phyloP scores from a whole-genome alignment of 1,140 invertebrate species.

The Chlorops oryzae region DNA sequence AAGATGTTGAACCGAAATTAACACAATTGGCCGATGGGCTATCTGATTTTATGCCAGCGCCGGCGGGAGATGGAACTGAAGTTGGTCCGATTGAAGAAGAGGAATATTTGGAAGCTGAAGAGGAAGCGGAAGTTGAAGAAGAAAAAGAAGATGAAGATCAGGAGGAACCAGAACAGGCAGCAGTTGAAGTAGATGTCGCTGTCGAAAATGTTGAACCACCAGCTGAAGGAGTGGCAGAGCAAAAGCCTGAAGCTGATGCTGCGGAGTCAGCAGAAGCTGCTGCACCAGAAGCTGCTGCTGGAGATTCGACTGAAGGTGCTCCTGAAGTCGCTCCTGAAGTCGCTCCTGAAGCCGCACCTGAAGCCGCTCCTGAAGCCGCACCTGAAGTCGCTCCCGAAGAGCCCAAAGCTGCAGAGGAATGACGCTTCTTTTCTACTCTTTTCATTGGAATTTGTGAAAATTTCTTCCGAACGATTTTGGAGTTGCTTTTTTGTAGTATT shows the following conservation, averaged over 20 bases:
- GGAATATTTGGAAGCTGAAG: slow-evolving; percentile 8
- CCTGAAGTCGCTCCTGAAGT: background rate
- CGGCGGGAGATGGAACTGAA: slow-evolving; percentile 18
- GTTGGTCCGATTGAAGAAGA: slow-evolving; percentile 21
- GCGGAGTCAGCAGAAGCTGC: background rate
- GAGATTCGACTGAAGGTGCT: too few relatives aligned
- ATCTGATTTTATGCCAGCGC: too few relatives aligned
- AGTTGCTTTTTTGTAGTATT: too few relatives aligned
- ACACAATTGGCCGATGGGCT: slow-evolving; percentile 10
- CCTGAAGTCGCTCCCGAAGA: background rate
- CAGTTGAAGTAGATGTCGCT: slow-evolving; percentile 41
- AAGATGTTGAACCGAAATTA: background rate
- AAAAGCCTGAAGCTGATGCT: background rate
- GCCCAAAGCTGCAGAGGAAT: too few relatives aligned
- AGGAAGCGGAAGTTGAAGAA: background rate
- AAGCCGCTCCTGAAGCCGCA: slow-evolving; percentile 3
- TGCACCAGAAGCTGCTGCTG: background rate
- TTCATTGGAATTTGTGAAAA: too few relatives aligned
- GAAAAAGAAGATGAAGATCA: background rate
- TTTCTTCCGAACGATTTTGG: too few relatives aligned
- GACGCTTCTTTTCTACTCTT: too few relatives aligned
- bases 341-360: background rate
- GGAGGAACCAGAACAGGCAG: slow-evolving; percentile 20
- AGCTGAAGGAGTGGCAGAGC: slow-evolving; percentile 18
- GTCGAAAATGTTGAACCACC: slow-evolving; percentile 44